Base-by-base conservation (phyloP, 2,113 vertebrate genomes). In the Zeus faber region DNA sequence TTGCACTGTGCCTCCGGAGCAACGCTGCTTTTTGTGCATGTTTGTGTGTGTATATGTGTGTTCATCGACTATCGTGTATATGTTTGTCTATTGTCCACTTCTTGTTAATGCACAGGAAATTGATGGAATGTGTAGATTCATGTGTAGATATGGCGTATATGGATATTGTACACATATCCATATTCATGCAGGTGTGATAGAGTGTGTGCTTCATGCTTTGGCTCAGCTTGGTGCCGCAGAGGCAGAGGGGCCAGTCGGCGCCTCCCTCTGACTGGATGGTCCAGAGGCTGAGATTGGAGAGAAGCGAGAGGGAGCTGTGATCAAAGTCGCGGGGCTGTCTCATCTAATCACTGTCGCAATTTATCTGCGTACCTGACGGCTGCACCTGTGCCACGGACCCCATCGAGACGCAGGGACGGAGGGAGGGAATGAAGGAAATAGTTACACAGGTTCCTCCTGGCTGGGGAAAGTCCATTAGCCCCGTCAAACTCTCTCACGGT, bases 291-390 rank as follows among this genome's bases (percentile, higher is more conserved):
- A 14, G 44, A 46, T 13, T 5, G 20, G 21, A 26, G 13, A 3
- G 25, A 3, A 2, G 18, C 2, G 4, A 65, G 40, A 29, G 70
- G 31, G 31, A 2, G 44, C 21, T 72, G 72, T 72, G 76, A 80
- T 81, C 76, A 67, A 7, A 27, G 57, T 55, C 70, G 60, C 43
- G 23, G 22, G 33, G 31, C 29, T 24, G 62, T 73, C 73, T 73
- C 46, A 37, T 73, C 53, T 56, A 27, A 84, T 80, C 60, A 77
- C 37, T 17, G 3, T 31, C 57, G 21, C 67, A 52, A 65, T 68
- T 76, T 57, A 43, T 75, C 63, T 64, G 45, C 24, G 51, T 20
- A 27, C 54, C 59, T 70, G 65, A 61, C 41, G 49, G 65, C 57
- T 31, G 67, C 62, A 72, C 61, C 64, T 70, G 58, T 53, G 67